These are phyloP conservation scores for Diplazon laetatorius DNA, from an alignment of 2,888 invertebrate genomes.

Conservation along the genomic window DNA sequence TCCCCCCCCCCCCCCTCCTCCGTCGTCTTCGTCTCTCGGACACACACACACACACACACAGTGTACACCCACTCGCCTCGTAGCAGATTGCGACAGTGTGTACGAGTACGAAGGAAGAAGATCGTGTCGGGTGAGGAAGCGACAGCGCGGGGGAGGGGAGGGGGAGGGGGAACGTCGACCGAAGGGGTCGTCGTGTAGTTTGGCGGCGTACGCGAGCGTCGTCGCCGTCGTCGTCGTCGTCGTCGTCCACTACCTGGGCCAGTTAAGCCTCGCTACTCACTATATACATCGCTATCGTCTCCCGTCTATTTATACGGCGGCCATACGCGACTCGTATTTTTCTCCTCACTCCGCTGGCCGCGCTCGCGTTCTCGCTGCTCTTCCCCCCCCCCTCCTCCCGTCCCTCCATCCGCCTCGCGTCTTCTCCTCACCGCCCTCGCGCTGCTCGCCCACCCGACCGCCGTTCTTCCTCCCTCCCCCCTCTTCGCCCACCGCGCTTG, in stretches of 20 bases:
- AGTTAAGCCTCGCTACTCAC: slow-evolving; percentile 69
- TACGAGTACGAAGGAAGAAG: slow-evolving; percentile 39
- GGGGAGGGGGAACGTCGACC: slow-evolving; percentile 6
- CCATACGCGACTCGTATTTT: slow-evolving; percentile 77
- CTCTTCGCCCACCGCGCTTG: slow-evolving; percentile 33
- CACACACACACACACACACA: slow-evolving; percentile 29
- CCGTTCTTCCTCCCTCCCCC: slow-evolving; percentile 34
- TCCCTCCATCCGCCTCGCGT: slow-evolving; percentile 49
- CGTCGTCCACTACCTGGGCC: slow-evolving; percentile 73
- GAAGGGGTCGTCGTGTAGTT: slow-evolving; percentile 57
- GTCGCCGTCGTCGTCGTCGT: slow-evolving; percentile 18
- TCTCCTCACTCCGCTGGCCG: slow-evolving; percentile 58
- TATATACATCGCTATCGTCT: slow-evolving; percentile 75
- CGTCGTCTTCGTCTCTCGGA: not conserved
- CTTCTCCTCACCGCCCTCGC: slow-evolving; percentile 40
- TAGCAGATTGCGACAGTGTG: slow-evolving; percentile 47
- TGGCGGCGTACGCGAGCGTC: slow-evolving; percentile 48
- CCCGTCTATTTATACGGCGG: slow-evolving; percentile 80
- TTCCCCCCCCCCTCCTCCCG: slow-evolving; percentile 34
- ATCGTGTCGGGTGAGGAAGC: not conserved
- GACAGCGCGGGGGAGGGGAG: slow-evolving; percentile 19
- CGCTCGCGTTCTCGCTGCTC: slow-evolving; percentile 38
- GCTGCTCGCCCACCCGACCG: not conserved
- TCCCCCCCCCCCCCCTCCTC: slow-evolving; percentile 6
- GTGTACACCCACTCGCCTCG: slow-evolving; percentile 27